Percentiles rank a stretch among this genome's conserved stretches.
phyloP scores from a whole-genome alignment of 2,888 invertebrate genomes.

The Scaptomyza parva region DNA sequence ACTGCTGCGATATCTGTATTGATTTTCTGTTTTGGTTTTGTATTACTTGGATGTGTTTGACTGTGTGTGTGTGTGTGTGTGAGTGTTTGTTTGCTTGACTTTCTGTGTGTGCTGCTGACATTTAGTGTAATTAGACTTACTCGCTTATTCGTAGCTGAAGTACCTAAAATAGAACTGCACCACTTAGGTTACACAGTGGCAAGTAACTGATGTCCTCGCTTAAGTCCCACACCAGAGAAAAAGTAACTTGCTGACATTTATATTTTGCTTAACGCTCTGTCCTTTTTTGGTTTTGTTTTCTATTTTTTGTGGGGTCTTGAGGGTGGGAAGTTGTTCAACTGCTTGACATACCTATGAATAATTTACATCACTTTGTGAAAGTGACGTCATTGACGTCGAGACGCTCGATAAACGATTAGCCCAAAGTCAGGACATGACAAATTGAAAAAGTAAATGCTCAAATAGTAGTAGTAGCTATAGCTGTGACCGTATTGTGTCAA shows the following conservation, averaged over 20 bases:
- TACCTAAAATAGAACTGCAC: constrained; percentile 56
- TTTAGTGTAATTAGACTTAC: constrained; percentile 64
- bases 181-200: constrained; percentile 10
- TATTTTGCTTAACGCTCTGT: constrained; percentile 10
- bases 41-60: constrained; percentile 47
- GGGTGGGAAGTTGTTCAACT: constrained; percentile 25
- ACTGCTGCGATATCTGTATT: constrained; percentile 54
- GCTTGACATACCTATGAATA: constrained; percentile 50
- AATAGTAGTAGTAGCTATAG: constrained; percentile 34
- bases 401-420: constrained; percentile 63
- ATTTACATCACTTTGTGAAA: constrained; percentile 46
- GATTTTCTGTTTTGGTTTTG: constrained; percentile 62
- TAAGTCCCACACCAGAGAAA: constrained; percentile 1
- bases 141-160: constrained; percentile 57
- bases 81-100: too few relatives aligned
- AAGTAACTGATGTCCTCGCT: constrained; percentile 24
- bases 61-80: constrained; percentile 27
- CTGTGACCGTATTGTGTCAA: constrained; percentile 48
- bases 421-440: constrained; percentile 35
- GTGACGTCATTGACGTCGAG: constrained; percentile 59
- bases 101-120: constrained; percentile 54
- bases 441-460: constrained; percentile 32
- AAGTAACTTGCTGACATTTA: constrained; percentile 25
- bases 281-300: constrained; percentile 10
- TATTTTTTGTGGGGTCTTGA: constrained; percentile 10